Evolutionary conservation across 2,113 vertebrate genomes (phyloP).

Genomic region (Indri indri): DNA sequence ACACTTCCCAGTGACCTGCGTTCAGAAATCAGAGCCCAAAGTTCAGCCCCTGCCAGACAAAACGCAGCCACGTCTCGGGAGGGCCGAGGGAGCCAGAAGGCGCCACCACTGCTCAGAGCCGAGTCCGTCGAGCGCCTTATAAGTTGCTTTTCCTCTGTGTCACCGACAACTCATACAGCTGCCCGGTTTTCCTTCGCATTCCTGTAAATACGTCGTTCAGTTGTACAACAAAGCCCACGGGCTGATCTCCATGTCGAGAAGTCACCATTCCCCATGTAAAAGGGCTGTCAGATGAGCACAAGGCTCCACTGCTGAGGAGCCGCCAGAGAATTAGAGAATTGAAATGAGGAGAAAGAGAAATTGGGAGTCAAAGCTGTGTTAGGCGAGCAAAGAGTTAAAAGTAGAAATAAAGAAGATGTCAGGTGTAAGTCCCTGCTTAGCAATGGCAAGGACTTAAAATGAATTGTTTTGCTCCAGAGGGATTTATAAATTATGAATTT

Average conservation of each 20-base stretch:
- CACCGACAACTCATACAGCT: background rate
- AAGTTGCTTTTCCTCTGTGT: background rate
- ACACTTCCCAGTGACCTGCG: rapidly evolving
- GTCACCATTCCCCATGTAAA: background rate
- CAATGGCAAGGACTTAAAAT: background rate
- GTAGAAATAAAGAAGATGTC: background rate
- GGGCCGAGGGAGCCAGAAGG: background rate
- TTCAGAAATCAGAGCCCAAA: background rate
- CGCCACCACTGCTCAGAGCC: background rate
- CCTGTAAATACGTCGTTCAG: background rate
- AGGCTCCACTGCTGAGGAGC: background rate
- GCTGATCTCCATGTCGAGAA: background rate
- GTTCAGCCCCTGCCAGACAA: background rate
- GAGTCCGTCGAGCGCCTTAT: background rate
- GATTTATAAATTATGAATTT: background rate
- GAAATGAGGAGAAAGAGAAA: background rate
- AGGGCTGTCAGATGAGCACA: background rate
- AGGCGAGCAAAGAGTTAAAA: background rate
- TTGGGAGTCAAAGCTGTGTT: background rate
- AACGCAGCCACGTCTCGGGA: background rate
- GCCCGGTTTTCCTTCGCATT: background rate
- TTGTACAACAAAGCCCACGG: background rate
- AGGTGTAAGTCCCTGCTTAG: background rate
- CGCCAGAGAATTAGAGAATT: background rate
- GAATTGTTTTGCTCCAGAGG: background rate